phyloP scores from a whole-genome alignment of 2,797 vertebrate species.

The Chelonia mydas region DNA sequence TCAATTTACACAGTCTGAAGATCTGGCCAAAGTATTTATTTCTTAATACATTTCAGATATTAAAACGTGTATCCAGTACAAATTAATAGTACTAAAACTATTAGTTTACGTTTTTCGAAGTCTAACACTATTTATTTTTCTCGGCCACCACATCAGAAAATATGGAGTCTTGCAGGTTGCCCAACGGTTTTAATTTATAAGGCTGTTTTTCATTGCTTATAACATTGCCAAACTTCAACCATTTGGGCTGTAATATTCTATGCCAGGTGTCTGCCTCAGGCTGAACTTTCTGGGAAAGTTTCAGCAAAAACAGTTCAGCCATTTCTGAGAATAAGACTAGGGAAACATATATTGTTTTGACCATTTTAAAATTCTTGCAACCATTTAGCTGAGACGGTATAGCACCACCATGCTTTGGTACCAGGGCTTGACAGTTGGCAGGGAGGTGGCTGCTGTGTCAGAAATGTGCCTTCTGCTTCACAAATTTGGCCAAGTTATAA shows the following conservation, averaged over 20 bases:
- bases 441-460: neutral
- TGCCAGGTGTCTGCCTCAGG: neutral
- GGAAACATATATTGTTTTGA: neutral
- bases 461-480: neutral
- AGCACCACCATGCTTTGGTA: neutral
- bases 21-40: neutral
- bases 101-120: neutral
- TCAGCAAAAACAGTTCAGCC: neutral
- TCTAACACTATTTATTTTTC: neutral
- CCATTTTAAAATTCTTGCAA: neutral
- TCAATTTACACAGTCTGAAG: neutral
- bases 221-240: neutral
- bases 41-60: neutral
- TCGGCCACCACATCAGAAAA: neutral
- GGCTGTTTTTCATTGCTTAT: neutral
- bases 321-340: neutral
- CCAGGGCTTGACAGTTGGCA: neutral
- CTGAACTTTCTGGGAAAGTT: neutral
- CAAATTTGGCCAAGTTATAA: neutral
- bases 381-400: neutral
- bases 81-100: neutral
- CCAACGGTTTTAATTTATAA: neutral
- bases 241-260: neutral
- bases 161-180: neutral
- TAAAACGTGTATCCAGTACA: accelerated